Conservation (phyloP, 1,140 invertebrate species). For the Aphelinus atriplicis region DNA sequence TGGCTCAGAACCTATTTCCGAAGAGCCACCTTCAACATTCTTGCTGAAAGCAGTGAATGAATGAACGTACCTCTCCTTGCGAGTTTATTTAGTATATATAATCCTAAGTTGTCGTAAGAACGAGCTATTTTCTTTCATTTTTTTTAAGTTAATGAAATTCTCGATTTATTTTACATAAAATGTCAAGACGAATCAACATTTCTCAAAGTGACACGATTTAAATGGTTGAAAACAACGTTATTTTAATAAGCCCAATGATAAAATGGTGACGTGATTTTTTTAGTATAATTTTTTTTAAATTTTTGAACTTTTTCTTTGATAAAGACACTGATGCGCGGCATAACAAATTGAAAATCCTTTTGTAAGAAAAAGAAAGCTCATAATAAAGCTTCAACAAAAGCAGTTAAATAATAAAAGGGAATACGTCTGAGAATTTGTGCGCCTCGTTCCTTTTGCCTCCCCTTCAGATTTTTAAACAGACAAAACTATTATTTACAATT, state of each 20-base stretch:
- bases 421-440: constrained; percentile 24
- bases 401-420: neutral
- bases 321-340: constrained; percentile 30
- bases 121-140: constrained; percentile 12
- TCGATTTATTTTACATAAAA: constrained; percentile 23
- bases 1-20: constrained; percentile 22
- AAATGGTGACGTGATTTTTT: constrained; percentile 21
- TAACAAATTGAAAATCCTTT: constrained; percentile 40
- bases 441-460: neutral
- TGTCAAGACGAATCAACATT: constrained; percentile 25
- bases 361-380: constrained; percentile 27
- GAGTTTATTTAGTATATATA: constrained; percentile 25
- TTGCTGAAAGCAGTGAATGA: no score
- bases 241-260: constrained; percentile 32
- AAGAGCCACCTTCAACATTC: neutral
- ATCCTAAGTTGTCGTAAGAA: constrained; percentile 17
- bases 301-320: constrained; percentile 26
- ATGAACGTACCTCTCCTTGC: neutral
- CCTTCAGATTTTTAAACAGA: constrained; percentile 11
- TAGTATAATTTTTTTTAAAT: constrained; percentile 12
- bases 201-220: constrained; percentile 27
- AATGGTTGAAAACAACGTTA: constrained; percentile 22
- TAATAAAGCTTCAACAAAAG: constrained; percentile 3
- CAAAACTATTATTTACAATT: constrained; percentile 27
- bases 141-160: neutral